These are phyloP conservation scores for Catostomus latipinnis DNA, from an alignment of 2,797 vertebrate genomes.

Conservation along the genomic window DNA sequence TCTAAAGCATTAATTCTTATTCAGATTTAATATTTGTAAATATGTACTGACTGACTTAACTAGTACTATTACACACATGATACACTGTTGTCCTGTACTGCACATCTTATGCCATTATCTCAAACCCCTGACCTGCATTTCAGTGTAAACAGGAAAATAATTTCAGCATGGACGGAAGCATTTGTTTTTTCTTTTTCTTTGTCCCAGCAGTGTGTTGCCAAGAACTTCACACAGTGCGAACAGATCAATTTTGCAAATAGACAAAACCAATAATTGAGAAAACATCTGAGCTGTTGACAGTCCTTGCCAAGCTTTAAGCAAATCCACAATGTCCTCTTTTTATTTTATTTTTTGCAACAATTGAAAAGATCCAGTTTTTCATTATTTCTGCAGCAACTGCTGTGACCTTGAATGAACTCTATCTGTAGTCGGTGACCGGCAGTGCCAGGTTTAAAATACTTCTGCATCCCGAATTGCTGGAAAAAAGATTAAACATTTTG, in stretches of 20 bases:
- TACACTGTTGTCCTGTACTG: conserved; percentile 39
- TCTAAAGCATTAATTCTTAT: too few relatives aligned
- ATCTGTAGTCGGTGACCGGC: conserved; percentile 1
- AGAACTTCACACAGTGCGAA: conserved; percentile 27
- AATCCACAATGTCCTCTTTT: conserved; percentile 4
- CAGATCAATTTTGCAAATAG: conserved; percentile 38
- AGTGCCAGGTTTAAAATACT: conserved; percentile 22
- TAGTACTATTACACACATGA: not conserved
- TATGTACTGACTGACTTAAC: too few relatives aligned
- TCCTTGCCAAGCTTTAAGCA: conserved; percentile 6
- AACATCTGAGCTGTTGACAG: conserved; percentile 24
- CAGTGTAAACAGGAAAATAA: conserved; percentile 79
- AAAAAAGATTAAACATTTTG: not conserved
- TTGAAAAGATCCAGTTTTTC: not conserved
- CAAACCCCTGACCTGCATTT: conserved; percentile 70
- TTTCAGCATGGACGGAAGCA: conserved; percentile 74
- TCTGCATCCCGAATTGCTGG: not conserved
- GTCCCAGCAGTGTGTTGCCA: conserved; percentile 20
- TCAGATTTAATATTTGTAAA: too few relatives aligned
- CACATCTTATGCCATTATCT: conserved; percentile 59
- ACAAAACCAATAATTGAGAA: conserved; percentile 28
- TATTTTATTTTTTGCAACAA: not conserved
- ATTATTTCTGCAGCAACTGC: not conserved
- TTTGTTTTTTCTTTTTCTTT: conserved; percentile 70
- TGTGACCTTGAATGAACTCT: conserved; percentile 14